phyloP scores from a whole-genome alignment of 2,797 vertebrate species.

The Apodemus agrarius region DNA sequence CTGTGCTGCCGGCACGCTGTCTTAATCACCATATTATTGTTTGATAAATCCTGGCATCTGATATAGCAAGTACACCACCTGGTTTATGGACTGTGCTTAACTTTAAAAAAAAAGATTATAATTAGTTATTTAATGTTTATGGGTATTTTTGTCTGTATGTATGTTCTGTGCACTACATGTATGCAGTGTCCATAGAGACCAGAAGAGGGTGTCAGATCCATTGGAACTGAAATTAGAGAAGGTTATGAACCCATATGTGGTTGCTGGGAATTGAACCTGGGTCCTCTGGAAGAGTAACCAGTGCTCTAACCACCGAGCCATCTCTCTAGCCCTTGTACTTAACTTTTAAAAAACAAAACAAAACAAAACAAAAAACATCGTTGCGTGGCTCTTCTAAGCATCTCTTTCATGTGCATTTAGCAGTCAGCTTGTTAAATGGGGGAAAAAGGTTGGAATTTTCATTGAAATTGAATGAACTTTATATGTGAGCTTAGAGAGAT shows the following conservation, averaged over 20 bases:
- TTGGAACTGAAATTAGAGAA: not conserved
- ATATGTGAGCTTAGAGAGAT: not conserved
- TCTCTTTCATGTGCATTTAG: not conserved
- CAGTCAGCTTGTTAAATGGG: not conserved
- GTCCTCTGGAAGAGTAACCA: not conserved
- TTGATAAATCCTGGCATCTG: slow-evolving; percentile 9
- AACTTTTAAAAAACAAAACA: not conserved
- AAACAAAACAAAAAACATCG: not conserved
- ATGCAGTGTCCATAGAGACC: not conserved
- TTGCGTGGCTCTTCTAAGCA: too few relatives aligned
- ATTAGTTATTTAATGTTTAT: not conserved
- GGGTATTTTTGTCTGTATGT: not conserved
- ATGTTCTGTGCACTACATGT: not conserved
- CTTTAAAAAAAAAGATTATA: not conserved
- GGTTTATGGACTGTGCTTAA: not conserved
- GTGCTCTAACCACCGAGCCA: not conserved
- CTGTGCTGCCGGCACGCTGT: not conserved
- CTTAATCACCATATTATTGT: not conserved
- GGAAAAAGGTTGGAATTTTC: not conserved
- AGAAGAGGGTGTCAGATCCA: not conserved
- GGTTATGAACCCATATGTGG: not conserved
- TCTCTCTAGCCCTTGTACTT: not conserved
- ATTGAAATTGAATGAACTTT: slow-evolving; percentile 9
- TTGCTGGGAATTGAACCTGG: not conserved
- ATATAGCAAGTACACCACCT: not conserved